Evolutionary conservation across 2,888 invertebrate genomes (phyloP), one percentile per base, ranked within the genome.

Genomic region (Cancer borealis): DNA sequence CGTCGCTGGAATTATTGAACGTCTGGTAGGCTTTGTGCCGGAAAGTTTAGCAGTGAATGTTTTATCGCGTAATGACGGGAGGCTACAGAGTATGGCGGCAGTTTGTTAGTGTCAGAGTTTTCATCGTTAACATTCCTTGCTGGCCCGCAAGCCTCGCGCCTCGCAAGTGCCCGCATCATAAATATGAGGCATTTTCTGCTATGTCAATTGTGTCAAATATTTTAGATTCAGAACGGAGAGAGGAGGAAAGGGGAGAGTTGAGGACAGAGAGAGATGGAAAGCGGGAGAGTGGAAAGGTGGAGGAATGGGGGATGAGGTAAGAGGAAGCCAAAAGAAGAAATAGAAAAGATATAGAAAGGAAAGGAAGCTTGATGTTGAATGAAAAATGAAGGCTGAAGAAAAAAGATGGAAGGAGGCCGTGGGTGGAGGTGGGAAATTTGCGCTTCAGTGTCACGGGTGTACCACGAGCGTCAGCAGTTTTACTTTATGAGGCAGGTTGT

Each of bases 221-320:
- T 73, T 73, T 73, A 73, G n/a, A 26, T 73, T 73, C n/a, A n/a
- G 73, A n/a, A 26, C 26, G 73, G 21, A n/a, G n/a, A 73, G 26
- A 73, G n/a, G 73, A 73, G 26, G n/a, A n/a, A 73, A 54, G 17
- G 73, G 73, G 73, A n/a, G n/a, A 73, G n/a, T n/a, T 73, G 73
- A 73, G n/a, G 73, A 73, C n/a, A 73, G n/a, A 73, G 73, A 73
- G 73, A 73, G 73, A 73, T 21, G n/a, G 73, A 73, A n/a, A 73
- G 73, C 21, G 73, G n/a, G 73, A 73, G 73, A 73, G n/a, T n/a
- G n/a, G 4, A 8, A 73, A n/a, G 8, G n/a, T n/a, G n/a, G 8
- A 8, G 8, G 73, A 73, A 4, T 4, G 73, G n/a, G n/a, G 4
- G n/a, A 73, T 4, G n/a, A n/a, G n/a, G n/a, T n/a, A 8, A n/a